Conservation (phyloP, 2,113 vertebrate genomes). For the Vicugna pacos region DNA sequence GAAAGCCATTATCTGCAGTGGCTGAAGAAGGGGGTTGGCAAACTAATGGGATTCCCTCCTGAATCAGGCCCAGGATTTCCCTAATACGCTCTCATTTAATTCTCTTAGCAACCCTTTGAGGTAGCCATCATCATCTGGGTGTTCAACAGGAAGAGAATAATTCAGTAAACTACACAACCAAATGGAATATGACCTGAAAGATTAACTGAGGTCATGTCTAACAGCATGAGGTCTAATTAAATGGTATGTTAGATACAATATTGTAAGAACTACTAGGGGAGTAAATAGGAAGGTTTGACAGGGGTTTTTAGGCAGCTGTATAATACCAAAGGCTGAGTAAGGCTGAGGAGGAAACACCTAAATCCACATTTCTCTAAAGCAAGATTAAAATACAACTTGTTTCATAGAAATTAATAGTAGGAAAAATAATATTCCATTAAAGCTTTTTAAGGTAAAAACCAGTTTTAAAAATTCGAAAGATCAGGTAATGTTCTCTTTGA, state of each 20-base stretch:
- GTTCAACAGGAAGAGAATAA: background rate
- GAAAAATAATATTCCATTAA: background rate
- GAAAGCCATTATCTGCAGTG: background rate
- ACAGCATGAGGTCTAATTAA: background rate
- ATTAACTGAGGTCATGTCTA: background rate
- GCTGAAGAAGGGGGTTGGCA: background rate
- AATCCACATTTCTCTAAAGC: background rate
- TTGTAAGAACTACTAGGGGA: background rate
- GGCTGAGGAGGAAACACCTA: background rate
- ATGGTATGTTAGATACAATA: background rate
- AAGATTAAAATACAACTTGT: background rate
- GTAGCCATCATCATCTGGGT: too few relatives aligned
- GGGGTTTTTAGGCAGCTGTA: background rate
- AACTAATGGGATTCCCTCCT: background rate
- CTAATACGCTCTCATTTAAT: background rate
- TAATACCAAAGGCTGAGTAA: background rate
- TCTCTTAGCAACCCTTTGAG: background rate
- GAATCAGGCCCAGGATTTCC: background rate
- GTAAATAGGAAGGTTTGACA: background rate
- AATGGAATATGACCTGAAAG: background rate
- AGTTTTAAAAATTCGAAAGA: background rate
- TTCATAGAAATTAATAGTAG: background rate
- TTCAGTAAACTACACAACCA: background rate
- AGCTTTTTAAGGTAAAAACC: background rate
- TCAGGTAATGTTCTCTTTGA: background rate